These are phyloP conservation scores for Mamestra configurata DNA, from an alignment of 1,140 invertebrate genomes.

Conservation along the genomic window DNA sequence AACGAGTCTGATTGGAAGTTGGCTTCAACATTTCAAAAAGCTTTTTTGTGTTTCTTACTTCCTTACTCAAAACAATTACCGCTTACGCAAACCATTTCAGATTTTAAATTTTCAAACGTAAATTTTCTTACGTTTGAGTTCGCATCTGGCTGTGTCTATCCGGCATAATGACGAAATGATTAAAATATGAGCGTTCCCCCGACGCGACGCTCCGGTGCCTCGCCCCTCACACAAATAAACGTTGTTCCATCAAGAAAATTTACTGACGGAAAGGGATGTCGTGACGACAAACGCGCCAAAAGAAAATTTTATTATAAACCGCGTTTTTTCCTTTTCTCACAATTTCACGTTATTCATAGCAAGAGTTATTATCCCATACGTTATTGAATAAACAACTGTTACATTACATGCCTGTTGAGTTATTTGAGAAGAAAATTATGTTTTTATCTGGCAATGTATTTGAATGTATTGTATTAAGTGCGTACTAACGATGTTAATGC, in stretches of 20 bases:
- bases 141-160: constrained; percentile 24
- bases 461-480: constrained; percentile 25
- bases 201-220: constrained; percentile 43
- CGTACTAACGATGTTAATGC: constrained; percentile 17
- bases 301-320: constrained; percentile 54
- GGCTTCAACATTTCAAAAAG: too few species aligned
- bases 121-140: constrained; percentile 24
- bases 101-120: constrained; percentile 15
- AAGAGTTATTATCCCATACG: constrained; percentile 57
- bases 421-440: constrained; percentile 24
- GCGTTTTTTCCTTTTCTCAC: constrained; percentile 43
- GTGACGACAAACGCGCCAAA: constrained; percentile 48
- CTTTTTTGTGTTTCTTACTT: too few species aligned
- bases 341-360: constrained; percentile 55
- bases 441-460: constrained; percentile 35
- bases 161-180: constrained; percentile 59
- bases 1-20: too few species aligned
- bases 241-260: constrained; percentile 55
- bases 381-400: constrained; percentile 56
- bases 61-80: background rate
- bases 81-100: background rate
- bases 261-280: constrained; percentile 46
- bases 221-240: constrained; percentile 52
- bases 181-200: constrained; percentile 60
- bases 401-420: constrained; percentile 38